Conservation (phyloP, 2,888 invertebrate species). For the Blera fallax region DNA sequence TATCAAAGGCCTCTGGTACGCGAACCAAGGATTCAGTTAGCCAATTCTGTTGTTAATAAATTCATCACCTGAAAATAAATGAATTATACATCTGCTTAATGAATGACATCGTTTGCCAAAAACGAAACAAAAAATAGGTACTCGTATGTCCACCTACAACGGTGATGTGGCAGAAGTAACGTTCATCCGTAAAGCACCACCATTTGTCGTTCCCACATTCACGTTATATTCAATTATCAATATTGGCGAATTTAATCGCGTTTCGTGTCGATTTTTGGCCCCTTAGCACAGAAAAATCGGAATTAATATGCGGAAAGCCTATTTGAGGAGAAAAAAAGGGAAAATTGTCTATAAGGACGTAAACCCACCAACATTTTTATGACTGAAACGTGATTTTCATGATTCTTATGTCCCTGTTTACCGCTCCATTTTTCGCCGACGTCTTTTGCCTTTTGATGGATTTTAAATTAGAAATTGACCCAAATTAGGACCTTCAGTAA, state of each 20-base stretch:
- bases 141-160: too few species aligned
- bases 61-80: too few species aligned
- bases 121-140: background rate
- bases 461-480: slow-evolving; percentile 30
- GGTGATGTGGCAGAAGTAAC: too few species aligned
- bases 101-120: background rate
- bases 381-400: slow-evolving; percentile 24
- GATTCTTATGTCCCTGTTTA: background rate
- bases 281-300: background rate
- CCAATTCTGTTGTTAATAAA: too few species aligned
- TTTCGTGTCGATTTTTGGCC: background rate
- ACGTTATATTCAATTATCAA: slow-evolving; percentile 9
- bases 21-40: too few species aligned
- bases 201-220: background rate
- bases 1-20: too few species aligned
- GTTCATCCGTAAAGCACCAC: background rate
- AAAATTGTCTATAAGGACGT: background rate
- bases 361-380: slow-evolving; percentile 8
- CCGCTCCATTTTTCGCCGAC: background rate
- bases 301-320: background rate
- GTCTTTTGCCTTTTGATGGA: slow-evolving; percentile 12
- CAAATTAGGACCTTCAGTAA: background rate
- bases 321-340: background rate
- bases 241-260: slow-evolving; percentile 8
- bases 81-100: too few species aligned